Evolutionary conservation across 2,113 vertebrate species (phyloP).

Genomic region (Melozone crissalis): DNA sequence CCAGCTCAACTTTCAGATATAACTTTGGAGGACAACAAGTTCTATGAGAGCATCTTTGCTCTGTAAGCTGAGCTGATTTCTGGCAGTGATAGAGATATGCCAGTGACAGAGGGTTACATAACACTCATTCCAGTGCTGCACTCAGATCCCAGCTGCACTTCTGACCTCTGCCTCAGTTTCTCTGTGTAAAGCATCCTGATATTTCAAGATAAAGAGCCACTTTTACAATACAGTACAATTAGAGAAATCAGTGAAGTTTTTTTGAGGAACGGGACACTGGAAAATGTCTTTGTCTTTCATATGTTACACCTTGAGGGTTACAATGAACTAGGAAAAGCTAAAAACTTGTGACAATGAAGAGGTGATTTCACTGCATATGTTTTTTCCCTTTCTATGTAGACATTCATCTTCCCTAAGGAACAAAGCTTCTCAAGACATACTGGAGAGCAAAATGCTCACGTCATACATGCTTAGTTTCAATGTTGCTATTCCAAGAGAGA

Average conservation of each 20-base stretch:
- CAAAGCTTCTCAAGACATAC: not conserved
- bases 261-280: not conserved
- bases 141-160: not conserved
- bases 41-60: not conserved
- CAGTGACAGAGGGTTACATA: rapidly evolving
- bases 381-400: not conserved
- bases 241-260: not conserved
- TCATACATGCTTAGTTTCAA: conserved; percentile 76
- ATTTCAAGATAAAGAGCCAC: not conserved
- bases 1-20: not conserved
- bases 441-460: conserved; percentile 58
- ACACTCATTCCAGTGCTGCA: not conserved
- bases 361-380: conserved; percentile 14
- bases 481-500: conserved; percentile 57
- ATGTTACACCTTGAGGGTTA: not conserved
- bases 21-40: not conserved
- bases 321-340: not conserved
- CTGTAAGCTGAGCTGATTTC: not conserved
- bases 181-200: not conserved
- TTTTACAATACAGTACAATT: not conserved
- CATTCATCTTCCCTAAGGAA: conserved; percentile 43
- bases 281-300: not conserved
- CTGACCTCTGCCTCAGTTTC: conserved; percentile 35
- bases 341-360: conserved; percentile 18
- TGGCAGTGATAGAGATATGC: not conserved